Base-by-base conservation (phyloP, 2,797 vertebrate genomes). In the Coreius guichenoti region DNA sequence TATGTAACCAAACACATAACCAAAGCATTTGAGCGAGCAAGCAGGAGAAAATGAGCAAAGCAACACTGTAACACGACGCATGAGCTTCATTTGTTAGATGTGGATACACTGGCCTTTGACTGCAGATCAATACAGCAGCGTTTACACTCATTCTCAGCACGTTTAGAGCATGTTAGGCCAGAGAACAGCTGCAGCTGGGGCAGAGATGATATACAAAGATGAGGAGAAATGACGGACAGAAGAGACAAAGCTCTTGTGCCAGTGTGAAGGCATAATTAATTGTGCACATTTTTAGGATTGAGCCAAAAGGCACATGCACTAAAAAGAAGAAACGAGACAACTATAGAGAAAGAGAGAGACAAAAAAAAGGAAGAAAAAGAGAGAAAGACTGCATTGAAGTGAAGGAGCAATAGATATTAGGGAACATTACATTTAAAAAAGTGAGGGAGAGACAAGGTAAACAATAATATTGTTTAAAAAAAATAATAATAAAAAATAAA, bases 311-410 rank as follows among this genome's bases (percentile, higher is more conserved):
- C 49, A 77, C n/a, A 33, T 17, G 17, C 4, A 17, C 45, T 54
- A 65, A 87, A 88, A 76, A 51, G 58, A 67, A 33, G 77, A 81
- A 83, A 61, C 73, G 26, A 73, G 58, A 14, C 31, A 72, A 75
- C n/a, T 36, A 39, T 14, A 73, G 36, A 68, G 45, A 47, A 54
- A 43, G 26, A 17, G 65, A 74, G 36, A 21, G 13, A 29, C 14
- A 51, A 45, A 39, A 45, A 3, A 29, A 31, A 19, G 63, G 76
- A 47, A n/a, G 63, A 26, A 81, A 70, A 47, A 61, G 14, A 76
- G 26, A 61, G 78, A 70, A 74, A 33, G 39, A 69, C 5, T 33
- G 43, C 36, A 51, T 5, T 75, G 47, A 51, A 33, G 75, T 67
- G 8, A 49, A 73, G 47, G 26, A 74, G 31, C 31, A 36, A 36